phyloP scores from a whole-genome alignment of 2,797 vertebrate species.

The Lemur catta region DNA sequence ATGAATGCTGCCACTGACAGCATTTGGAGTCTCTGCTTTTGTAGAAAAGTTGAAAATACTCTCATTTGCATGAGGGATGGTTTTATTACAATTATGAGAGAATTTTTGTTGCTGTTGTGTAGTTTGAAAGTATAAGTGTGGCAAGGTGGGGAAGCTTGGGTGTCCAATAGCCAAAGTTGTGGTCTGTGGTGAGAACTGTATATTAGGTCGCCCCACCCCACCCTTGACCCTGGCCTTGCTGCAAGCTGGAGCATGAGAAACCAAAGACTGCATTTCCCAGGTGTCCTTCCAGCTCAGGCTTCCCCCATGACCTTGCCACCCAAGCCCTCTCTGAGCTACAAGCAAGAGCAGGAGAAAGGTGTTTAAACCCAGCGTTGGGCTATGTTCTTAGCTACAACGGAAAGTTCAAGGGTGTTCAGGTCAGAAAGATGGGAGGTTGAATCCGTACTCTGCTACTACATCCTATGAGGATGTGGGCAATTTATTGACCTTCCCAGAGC shows the following conservation, averaged over 20 bases:
- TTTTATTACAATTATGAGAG: background rate
- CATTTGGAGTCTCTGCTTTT: background rate
- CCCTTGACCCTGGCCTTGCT: background rate
- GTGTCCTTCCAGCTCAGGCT: background rate
- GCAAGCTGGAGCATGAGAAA: background rate
- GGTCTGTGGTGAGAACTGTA: background rate
- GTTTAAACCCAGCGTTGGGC: background rate
- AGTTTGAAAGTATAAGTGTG: background rate
- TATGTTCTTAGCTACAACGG: background rate
- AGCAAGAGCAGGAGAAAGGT: background rate
- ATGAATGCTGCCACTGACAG: background rate
- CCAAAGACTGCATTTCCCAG: background rate
- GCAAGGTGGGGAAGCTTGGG: background rate
- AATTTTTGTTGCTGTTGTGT: background rate
- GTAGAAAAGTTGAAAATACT: background rate
- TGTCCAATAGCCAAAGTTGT: background rate
- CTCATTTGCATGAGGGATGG: background rate
- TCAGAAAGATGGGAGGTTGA: background rate
- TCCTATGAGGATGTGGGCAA: background rate
- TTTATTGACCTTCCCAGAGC: background rate
- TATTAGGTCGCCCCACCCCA: background rate
- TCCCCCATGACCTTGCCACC: background rate
- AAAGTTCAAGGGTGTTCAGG: background rate
- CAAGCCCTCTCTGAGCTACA: background rate
- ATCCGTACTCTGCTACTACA: background rate